Conservation (phyloP, 2,113 vertebrate genomes). For the Orycteropus afer region DNA sequence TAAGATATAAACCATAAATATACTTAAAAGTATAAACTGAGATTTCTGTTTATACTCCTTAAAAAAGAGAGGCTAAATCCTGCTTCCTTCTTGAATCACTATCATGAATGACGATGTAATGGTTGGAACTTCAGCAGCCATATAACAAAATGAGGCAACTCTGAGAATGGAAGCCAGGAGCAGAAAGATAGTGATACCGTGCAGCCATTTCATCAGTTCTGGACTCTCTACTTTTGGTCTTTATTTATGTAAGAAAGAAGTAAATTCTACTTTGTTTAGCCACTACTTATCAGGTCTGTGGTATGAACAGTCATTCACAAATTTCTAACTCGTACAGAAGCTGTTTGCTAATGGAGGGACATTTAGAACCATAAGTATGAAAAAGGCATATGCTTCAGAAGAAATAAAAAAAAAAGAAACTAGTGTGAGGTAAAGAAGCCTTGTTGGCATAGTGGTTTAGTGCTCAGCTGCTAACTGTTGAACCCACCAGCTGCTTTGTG, state of each 20-base stretch:
- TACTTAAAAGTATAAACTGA: neutral
- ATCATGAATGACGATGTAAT: neutral
- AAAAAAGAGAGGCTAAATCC: neutral
- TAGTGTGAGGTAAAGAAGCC: too few relatives aligned
- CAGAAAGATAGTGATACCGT: neutral
- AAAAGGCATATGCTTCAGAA: neutral
- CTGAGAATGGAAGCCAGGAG: too few relatives aligned
- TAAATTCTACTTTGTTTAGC: neutral
- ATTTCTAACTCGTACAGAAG: neutral
- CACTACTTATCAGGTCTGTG: neutral
- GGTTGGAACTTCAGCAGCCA: neutral
- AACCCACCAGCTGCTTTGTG: too few relatives aligned
- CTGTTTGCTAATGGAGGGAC: neutral
- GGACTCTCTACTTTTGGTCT: too few relatives aligned
- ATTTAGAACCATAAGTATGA: neutral
- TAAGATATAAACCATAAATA: constrained; percentile 29
- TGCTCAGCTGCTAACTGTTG: too few relatives aligned
- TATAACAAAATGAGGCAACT: neutral
- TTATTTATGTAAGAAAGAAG: too few relatives aligned
- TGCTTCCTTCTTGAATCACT: neutral
- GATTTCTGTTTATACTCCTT: neutral
- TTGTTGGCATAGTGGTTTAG: too few relatives aligned
- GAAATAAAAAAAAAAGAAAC: too few relatives aligned
- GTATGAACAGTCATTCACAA: neutral
- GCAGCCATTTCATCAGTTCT: neutral